Percentiles rank a stretch among this genome's conserved stretches.
Conservation (phyloP, 1,140 invertebrate species). For the Polyergus mexicanus region DNA sequence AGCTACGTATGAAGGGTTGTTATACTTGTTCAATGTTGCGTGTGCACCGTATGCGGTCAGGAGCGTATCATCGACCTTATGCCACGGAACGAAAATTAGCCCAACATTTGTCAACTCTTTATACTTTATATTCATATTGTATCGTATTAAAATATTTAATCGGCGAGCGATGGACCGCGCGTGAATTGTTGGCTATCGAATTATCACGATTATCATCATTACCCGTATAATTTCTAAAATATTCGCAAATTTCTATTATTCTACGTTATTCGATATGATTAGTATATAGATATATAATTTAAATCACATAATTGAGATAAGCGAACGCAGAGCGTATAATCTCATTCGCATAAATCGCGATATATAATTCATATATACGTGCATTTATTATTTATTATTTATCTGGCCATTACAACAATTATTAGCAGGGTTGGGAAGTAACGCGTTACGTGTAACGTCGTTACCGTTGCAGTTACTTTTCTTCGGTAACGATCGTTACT, state of each 20-base stretch:
- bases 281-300: background rate
- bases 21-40: conserved; percentile 73
- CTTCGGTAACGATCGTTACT: no score
- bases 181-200: background rate
- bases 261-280: background rate
- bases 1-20: conserved; percentile 69
- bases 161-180: background rate
- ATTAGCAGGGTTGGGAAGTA: no score
- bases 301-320: conserved; percentile 31
- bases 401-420: conserved; percentile 16
- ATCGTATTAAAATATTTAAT: conserved; percentile 21
- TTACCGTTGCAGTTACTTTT: no score
- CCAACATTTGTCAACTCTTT: conserved; percentile 30
- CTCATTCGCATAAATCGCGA: background rate
- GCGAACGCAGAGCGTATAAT: background rate
- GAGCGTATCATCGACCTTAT: conserved; percentile 51
- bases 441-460: no score
- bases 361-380: background rate
- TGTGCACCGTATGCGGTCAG: conserved; percentile 43
- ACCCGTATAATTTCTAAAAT: conserved; percentile 44
- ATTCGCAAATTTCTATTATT: conserved; percentile 41
- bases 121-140: conserved; percentile 26
- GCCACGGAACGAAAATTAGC: conserved; percentile 39
- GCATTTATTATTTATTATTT: conserved; percentile 47
- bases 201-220: background rate